These are phyloP conservation scores for Larimichthys crocea DNA, from an alignment of 2,113 vertebrate species.

Conservation along the genomic window DNA sequence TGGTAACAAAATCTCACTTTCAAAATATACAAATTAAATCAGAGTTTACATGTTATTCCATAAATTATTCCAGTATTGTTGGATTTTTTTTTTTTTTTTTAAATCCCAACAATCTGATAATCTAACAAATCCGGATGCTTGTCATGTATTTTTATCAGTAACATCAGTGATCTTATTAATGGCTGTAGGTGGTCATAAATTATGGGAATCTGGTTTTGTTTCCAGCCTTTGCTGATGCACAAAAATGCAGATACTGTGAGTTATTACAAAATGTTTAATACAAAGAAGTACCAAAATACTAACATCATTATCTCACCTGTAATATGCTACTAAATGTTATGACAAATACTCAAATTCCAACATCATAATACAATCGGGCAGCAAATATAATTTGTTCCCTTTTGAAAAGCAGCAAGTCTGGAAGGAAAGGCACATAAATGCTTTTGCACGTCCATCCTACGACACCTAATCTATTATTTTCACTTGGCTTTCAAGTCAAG, in stretches of 20 bases:
- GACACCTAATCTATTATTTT: slow-evolving; percentile 33
- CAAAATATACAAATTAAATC: slow-evolving; percentile 5
- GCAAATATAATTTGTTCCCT: slow-evolving; percentile 9
- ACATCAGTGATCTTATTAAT: background rate
- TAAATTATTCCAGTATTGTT: background rate
- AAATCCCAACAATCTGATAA: background rate
- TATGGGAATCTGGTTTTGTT: background rate
- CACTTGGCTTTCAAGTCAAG: slow-evolving; percentile 81
- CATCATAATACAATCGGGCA: background rate
- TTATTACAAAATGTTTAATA: background rate
- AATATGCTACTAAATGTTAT: background rate
- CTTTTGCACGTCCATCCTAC: background rate
- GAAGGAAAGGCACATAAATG: slow-evolving; percentile 25
- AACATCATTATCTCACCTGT: background rate
- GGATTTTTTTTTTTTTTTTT: too few relatives aligned
- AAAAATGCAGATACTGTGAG: background rate
- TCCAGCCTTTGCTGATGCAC: background rate
- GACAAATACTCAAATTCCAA: background rate
- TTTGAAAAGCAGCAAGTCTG: slow-evolving; percentile 3
- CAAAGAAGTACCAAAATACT: slow-evolving; percentile 8
- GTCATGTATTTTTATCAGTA: background rate
- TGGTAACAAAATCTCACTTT: background rate
- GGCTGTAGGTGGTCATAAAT: background rate
- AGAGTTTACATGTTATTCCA: slow-evolving; percentile 1
- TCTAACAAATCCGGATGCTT: background rate